Conservation (phyloP, 2,797 vertebrate genomes). For the Karalla daura region DNA sequence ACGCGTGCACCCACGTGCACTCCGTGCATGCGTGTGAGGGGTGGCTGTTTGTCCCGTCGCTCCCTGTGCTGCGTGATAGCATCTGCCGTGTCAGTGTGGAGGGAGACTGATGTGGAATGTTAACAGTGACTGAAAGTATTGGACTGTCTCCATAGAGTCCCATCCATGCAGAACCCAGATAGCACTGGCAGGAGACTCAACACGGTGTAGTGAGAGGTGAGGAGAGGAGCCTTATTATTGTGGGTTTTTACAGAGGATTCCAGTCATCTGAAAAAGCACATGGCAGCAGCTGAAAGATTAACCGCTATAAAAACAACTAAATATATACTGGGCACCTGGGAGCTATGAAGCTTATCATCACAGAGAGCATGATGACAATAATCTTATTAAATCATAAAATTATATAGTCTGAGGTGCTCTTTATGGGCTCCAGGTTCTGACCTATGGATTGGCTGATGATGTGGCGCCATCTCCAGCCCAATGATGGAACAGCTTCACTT, state of each 20-base stretch:
- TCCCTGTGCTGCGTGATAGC: conserved; percentile 58
- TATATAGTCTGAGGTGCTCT: conserved; percentile 8
- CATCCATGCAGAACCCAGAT: conserved; percentile 70
- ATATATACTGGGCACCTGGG: conserved; percentile 27
- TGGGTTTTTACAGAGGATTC: conserved; percentile 39
- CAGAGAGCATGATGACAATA: conserved; percentile 33
- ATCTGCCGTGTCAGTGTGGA: conserved; percentile 65
- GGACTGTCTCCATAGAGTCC: conserved; percentile 72
- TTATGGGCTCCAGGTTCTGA: neutral
- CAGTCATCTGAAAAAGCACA: conserved; percentile 33
- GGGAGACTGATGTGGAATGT: conserved; percentile 76
- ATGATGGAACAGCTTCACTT: conserved; percentile 11
- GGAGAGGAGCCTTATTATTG: conserved; percentile 37
- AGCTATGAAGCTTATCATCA: conserved; percentile 42
- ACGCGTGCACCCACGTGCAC: neutral
- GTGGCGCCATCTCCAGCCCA: conserved; percentile 63
- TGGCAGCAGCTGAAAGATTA: conserved; percentile 43
- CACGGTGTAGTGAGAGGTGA: conserved; percentile 39
- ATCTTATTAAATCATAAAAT: conserved; percentile 49
- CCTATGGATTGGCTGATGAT: conserved; percentile 20
- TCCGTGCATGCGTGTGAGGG: conserved; percentile 18
- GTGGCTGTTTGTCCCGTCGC: conserved; percentile 33
- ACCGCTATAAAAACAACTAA: conserved; percentile 49
- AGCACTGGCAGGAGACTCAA: conserved; percentile 51
- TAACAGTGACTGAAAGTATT: conserved; percentile 74